Evolutionary conservation across 2,888 invertebrate species (phyloP), one percentile per base, ranked within the genome.

Genomic region (Eumerus sabulonum): DNA sequence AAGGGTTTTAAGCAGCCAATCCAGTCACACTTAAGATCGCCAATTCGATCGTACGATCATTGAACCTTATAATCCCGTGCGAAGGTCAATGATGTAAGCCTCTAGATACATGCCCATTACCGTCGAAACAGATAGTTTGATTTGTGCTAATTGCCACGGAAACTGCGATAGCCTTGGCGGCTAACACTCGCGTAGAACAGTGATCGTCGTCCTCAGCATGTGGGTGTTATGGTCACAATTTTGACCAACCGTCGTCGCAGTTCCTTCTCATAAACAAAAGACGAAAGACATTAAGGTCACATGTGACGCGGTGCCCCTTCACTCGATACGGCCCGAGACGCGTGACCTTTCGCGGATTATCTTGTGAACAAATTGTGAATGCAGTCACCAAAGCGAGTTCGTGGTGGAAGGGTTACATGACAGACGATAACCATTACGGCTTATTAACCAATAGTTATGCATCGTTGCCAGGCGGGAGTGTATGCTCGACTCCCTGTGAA

Each of bases 401-500:
- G 64, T 44, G 50, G 2, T 2, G 27, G 64, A 71, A 59, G 51
- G 48, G 36, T 54, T 16, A 27, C 71, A 45, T 60, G 54, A 50
- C 71, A 64, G 50, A 56, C 66, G 71, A 76, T 56, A 71, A 66
- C 44, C 60, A 40, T 66, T 73, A 73, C 73, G 66, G 54, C 59
- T 73, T 54, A 70, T 64, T 67, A 60, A 71, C 71, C 56, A 44
- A 76, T 71, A 70, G 64, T 64, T 64, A 76, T 66, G 64, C 76
- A 59, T 70, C 64, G 59, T 47, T 12, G 7, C 54, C 60, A 42
- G 40, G 14, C 16, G 54, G 48, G 27, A 27, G 27, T 27, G 27
- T 27, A 27, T 27, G 27, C 7, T 27, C 27, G 27, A 27, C 3
- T 7, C 3, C 7, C 27, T 27, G 67, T 77, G 57, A 77, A 77